Evolutionary conservation across 2,888 invertebrate genomes (phyloP).

Genomic region (Hemicrepidius hirtus): DNA sequence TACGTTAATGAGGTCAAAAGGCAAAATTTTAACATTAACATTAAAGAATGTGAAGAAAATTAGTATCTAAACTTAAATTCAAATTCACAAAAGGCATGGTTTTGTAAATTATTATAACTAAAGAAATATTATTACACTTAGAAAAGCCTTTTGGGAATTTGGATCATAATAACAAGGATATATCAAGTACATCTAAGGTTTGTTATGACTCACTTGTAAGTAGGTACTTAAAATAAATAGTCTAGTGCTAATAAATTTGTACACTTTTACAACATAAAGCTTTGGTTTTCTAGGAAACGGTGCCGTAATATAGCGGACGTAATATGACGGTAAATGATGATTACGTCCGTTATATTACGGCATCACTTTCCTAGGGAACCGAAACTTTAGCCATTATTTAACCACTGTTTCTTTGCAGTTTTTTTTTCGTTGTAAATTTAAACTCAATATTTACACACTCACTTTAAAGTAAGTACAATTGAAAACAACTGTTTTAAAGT

Average conservation of each 20-base stretch:
- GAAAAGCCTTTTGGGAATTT: too few species aligned
- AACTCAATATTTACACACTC: slow-evolving; percentile 41
- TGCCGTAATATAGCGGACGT: too few species aligned
- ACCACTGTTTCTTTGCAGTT: slow-evolving; percentile 28
- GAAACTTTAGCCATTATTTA: slow-evolving; percentile 3
- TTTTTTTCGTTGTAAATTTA: background rate
- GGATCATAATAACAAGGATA: background rate
- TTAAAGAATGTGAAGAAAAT: background rate
- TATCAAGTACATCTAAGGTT: slow-evolving; percentile 3
- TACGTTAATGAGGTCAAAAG: slow-evolving; percentile 10
- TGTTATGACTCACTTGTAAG: slow-evolving; percentile 11
- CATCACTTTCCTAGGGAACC: too few species aligned
- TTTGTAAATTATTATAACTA: too few species aligned
- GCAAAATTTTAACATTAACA: slow-evolving; percentile 13
- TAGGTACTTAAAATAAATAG: slow-evolving; percentile 12
- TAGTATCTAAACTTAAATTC: background rate
- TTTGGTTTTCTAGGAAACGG: too few species aligned
- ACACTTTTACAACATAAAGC: background rate
- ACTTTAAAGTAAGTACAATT: slow-evolving; percentile 48
- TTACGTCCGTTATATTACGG: too few species aligned
- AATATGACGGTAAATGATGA: too few species aligned
- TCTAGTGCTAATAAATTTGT: slow-evolving; percentile 21
- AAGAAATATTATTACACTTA: too few species aligned
- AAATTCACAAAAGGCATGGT: too few species aligned
- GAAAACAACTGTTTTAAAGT: slow-evolving; percentile 30